Percentiles rank a stretch among this genome's conserved stretches.
Evolutionary conservation across 2,888 invertebrate species (phyloP).

Genomic region (Hoplodrina ambigua): DNA sequence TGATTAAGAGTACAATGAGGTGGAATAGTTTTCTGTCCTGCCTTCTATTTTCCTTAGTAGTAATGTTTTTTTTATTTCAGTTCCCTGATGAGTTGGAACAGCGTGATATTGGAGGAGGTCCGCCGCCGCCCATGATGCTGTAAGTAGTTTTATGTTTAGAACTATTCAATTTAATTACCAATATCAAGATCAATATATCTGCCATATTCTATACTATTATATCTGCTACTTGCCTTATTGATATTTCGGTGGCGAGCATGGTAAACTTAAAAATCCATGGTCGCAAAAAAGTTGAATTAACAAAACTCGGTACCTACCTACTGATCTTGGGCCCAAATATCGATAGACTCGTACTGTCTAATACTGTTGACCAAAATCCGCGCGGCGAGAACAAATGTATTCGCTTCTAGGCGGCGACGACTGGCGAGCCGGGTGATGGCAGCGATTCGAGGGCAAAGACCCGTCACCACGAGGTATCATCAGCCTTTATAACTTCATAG

Average conservation of each 20-base stretch:
- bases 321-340: constrained; percentile 46
- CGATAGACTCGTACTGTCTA: constrained; percentile 55
- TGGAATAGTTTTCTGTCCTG: neutral
- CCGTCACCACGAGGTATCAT: constrained; percentile 56
- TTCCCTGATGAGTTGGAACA: constrained; percentile 81
- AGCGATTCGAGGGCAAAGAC: constrained; percentile 51
- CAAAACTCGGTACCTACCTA: constrained; percentile 3
- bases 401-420: constrained; percentile 56
- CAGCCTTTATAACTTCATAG: constrained; percentile 54
- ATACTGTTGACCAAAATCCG: constrained; percentile 49
- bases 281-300: constrained; percentile 20
- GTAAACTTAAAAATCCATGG: constrained; percentile 28
- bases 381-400: constrained; percentile 59
- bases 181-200: constrained; percentile 34
- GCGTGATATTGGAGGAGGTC: constrained; percentile 68
- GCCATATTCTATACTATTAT: constrained; percentile 16
- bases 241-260: constrained; percentile 51
- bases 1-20: neutral
- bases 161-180: constrained; percentile 22
- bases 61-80: constrained; percentile 67
- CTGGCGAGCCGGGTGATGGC: constrained; percentile 59
- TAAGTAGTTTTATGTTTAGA: constrained; percentile 66
- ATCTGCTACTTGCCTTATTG: constrained; percentile 55
- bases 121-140: constrained; percentile 73
- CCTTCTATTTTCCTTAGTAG: neutral